phyloP scores from a whole-genome alignment of 2,113 vertebrate species.

The Xenopus laevis region DNA sequence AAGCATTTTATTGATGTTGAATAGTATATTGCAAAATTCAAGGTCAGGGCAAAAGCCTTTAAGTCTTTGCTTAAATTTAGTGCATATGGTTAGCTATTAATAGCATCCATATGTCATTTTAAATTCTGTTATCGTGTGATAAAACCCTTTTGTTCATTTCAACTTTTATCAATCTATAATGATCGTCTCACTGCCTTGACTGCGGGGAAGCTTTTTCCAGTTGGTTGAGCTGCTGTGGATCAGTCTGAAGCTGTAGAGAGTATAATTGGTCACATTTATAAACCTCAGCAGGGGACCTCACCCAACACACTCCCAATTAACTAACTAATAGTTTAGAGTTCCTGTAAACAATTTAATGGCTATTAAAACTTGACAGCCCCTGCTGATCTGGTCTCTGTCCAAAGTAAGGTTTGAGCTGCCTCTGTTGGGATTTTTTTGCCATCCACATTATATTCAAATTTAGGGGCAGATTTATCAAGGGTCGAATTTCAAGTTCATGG shows the following conservation, averaged over 20 bases:
- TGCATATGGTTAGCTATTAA: neutral
- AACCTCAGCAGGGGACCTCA: slow-evolving; percentile 29
- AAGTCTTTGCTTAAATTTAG: neutral
- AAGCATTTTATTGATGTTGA: no score
- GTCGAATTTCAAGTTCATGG: no score
- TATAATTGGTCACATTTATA: slow-evolving; percentile 25
- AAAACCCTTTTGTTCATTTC: neutral
- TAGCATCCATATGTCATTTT: neutral
- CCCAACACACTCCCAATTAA: slow-evolving; percentile 45
- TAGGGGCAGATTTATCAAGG: no score
- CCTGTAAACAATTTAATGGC: slow-evolving; percentile 47
- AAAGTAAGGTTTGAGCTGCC: neutral
- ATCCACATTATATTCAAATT: no score
- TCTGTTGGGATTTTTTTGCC: neutral
- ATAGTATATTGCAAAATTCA: slow-evolving; percentile 1
- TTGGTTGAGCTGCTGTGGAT: slow-evolving; percentile 36
- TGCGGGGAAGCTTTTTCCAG: neutral
- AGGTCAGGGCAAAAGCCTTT: neutral
- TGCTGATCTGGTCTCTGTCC: neutral
- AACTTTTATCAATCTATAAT: slow-evolving; percentile 30
- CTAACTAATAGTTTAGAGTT: slow-evolving; percentile 37
- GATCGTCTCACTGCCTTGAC: neutral
- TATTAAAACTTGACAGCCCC: slow-evolving; percentile 46
- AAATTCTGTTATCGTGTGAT: neutral
- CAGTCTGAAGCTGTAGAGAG: slow-evolving; percentile 41